A percentile compares a stretch with the other conserved stretches of the same genome.
Evolutionary conservation across 2,888 invertebrate species (phyloP).

Genomic region (Acrocera orbiculus): DNA sequence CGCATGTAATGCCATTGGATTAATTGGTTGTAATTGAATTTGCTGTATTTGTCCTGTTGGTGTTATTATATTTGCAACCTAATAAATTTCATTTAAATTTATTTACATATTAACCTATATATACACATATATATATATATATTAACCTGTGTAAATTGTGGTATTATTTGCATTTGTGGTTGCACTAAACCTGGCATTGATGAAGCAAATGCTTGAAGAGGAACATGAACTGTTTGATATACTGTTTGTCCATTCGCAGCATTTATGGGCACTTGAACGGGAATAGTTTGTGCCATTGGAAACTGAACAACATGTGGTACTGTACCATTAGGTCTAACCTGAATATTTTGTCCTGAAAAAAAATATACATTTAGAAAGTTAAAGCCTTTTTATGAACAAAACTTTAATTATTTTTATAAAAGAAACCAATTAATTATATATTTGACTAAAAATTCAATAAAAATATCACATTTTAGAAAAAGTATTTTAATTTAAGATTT

Average conservation of each 20-base stretch:
- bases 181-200: constrained; percentile 39
- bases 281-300: constrained; percentile 42
- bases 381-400: too few species aligned
- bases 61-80: constrained; percentile 68
- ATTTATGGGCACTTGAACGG: constrained; percentile 79
- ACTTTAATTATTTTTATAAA: too few species aligned
- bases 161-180: constrained; percentile 54
- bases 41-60: constrained; percentile 80
- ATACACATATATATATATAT: not conserved
- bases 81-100: constrained; percentile 16
- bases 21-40: constrained; percentile 60
- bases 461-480: too few species aligned
- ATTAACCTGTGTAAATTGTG: constrained; percentile 57
- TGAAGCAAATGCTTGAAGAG: constrained; percentile 60
- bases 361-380: too few species aligned
- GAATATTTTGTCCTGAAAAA: constrained; percentile 46
- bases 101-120: not conserved
- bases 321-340: constrained; percentile 38
- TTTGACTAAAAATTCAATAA: too few species aligned
- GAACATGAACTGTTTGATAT: constrained; percentile 88
- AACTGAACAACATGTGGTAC: constrained; percentile 29
- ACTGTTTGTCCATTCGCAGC: constrained; percentile 81
- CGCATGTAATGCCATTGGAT: constrained; percentile 27
- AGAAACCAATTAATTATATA: too few species aligned
- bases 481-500: too few species aligned